These are phyloP conservation scores for Helicoverpa assulta DNA, from an alignment of 2,888 invertebrate species.

Conservation along the genomic window DNA sequence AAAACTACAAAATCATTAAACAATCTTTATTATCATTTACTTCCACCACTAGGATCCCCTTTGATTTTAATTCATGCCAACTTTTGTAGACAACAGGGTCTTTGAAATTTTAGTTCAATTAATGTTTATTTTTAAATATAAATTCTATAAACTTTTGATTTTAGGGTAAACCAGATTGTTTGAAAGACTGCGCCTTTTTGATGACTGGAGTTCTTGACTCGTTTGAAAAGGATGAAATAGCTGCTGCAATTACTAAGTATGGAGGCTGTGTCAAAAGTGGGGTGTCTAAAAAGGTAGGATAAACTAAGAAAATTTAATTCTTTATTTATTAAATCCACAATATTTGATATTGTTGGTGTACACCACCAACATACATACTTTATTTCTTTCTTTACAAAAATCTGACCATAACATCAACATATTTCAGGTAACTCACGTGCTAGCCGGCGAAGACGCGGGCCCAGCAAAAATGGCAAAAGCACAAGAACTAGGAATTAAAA, in stretches of 20 bases:
- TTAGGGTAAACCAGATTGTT: conserved; percentile 93
- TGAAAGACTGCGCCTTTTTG: conserved; percentile 93
- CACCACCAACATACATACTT: no score
- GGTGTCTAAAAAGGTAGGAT: conserved; percentile 93
- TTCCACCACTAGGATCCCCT: no score
- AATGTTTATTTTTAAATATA: neutral
- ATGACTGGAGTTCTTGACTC: conserved; percentile 97
- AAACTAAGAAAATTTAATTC: neutral
- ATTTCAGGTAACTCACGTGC: conserved; percentile 92
- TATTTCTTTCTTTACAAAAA: neutral
- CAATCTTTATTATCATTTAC: no score
- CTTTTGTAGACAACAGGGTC: no score
- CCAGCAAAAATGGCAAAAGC: conserved; percentile 95
- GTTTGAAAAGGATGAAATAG: conserved; percentile 95
- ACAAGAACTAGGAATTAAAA: conserved; percentile 92
- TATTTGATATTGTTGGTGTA: no score
- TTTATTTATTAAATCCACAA: no score
- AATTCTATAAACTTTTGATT: conserved; percentile 15
- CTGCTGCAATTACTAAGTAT: conserved; percentile 93
- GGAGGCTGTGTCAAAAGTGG: conserved; percentile 94
- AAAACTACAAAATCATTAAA: no score
- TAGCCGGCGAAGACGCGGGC: conserved; percentile 96
- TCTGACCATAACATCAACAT: neutral
- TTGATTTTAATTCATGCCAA: no score
- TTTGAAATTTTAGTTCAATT: no score